A percentile compares a stretch with the other conserved stretches of the same genome.
Evolutionary conservation across 2,797 vertebrate genomes (phyloP).

Genomic region (Lophius americanus): DNA sequence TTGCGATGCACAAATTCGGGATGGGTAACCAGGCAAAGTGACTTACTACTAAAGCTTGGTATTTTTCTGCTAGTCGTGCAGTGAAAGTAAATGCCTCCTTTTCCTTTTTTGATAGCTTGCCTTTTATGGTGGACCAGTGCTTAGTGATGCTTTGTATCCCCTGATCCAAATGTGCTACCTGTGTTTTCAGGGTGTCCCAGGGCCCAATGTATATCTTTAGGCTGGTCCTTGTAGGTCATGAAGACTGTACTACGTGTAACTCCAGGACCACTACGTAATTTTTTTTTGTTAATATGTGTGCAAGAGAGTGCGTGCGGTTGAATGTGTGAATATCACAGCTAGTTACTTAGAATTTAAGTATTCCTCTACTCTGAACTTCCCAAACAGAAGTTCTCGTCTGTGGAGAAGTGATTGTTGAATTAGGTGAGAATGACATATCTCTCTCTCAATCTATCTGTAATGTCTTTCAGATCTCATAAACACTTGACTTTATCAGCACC

Average conservation of each 20-base stretch:
- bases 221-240: slow-evolving; percentile 80
- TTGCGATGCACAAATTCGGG: slow-evolving; percentile 58
- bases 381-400: slow-evolving; percentile 52
- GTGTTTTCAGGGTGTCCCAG: slow-evolving; percentile 68
- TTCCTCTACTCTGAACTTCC: slow-evolving; percentile 66
- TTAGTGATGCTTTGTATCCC: slow-evolving; percentile 72
- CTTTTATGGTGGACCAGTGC: slow-evolving; percentile 73
- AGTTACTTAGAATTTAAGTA: slow-evolving; percentile 70
- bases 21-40: slow-evolving; percentile 65
- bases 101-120: slow-evolving; percentile 55
- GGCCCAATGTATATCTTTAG: slow-evolving; percentile 76
- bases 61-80: slow-evolving; percentile 80
- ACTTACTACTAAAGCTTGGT: slow-evolving; percentile 65
- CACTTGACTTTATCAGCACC: slow-evolving; percentile 69
- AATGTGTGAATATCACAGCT: slow-evolving; percentile 67
- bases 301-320: slow-evolving; percentile 18
- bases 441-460: slow-evolving; percentile 71
- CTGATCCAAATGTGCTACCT: slow-evolving; percentile 74
- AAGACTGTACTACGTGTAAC: slow-evolving; percentile 70
- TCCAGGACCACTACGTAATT: slow-evolving; percentile 78
- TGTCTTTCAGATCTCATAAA: slow-evolving; percentile 72
- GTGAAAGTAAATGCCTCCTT: slow-evolving; percentile 74
- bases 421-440: slow-evolving; percentile 75
- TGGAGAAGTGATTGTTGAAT: slow-evolving; percentile 63
- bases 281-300: slow-evolving; percentile 30